Conservation (phyloP, 2,113 vertebrate species). For the Ceyx cyanopectus region DNA sequence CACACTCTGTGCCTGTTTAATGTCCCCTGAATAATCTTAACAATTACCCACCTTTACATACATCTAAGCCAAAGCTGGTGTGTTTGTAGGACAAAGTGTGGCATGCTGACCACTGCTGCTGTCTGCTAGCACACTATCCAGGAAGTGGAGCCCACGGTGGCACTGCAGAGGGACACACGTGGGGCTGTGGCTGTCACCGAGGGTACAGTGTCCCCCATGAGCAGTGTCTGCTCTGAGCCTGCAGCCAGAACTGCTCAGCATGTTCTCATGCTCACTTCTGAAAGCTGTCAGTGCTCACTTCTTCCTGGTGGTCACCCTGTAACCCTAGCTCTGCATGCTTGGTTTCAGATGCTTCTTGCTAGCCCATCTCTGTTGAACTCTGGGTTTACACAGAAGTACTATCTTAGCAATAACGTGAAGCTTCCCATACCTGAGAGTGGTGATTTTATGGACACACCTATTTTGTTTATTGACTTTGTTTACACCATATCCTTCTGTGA, state of each 20-base stretch:
- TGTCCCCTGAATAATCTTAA: neutral
- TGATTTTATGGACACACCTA: neutral
- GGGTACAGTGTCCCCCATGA: neutral
- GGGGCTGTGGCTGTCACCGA: neutral
- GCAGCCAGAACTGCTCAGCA: neutral
- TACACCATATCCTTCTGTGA: neutral
- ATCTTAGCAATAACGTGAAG: neutral
- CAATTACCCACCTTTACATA: neutral
- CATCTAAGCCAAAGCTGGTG: too few species aligned
- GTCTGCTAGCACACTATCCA: neutral
- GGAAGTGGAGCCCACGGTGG: neutral
- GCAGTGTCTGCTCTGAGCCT: neutral
- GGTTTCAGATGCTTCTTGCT: neutral
- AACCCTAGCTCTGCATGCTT: neutral
- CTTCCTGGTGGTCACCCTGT: neutral
- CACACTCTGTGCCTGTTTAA: neutral
- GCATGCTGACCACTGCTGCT: rapidly evolving
- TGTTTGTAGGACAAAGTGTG: rapidly evolving
- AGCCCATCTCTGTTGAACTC: neutral
- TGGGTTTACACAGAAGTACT: neutral
- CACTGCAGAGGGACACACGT: rapidly evolving
- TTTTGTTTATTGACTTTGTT: neutral
- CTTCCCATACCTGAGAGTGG: rapidly evolving
- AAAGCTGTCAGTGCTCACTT: neutral
- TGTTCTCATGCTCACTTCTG: neutral